Percentiles rank a stretch among this genome's conserved stretches.
Evolutionary conservation across 2,797 vertebrate species (phyloP).

Genomic region (Jordanella pulchra): DNA sequence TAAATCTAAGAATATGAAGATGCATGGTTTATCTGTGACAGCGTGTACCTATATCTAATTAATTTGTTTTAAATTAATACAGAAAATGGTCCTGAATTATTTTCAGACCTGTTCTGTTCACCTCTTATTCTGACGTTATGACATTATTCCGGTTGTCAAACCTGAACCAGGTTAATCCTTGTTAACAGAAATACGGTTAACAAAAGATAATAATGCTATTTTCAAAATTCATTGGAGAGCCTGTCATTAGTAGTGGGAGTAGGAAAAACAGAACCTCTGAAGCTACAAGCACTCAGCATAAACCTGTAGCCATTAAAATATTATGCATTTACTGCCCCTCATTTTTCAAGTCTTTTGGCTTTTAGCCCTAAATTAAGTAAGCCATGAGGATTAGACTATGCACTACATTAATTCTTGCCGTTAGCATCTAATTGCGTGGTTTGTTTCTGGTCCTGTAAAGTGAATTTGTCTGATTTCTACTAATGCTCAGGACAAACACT

Average conservation of each 20-base stretch:
- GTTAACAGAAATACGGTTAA: background rate
- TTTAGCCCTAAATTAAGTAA: constrained; percentile 17
- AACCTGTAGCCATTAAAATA: constrained; percentile 3
- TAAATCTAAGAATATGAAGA: background rate
- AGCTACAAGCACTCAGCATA: background rate
- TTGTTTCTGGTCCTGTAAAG: constrained; percentile 38
- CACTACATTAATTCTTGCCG: constrained; percentile 17
- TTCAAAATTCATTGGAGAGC: background rate
- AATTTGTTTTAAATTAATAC: background rate
- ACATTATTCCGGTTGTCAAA: no score
- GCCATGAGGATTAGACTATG: constrained; percentile 14
- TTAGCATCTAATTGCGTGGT: constrained; percentile 26
- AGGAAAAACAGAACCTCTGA: background rate
- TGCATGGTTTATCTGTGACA: background rate
- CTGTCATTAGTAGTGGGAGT: background rate
- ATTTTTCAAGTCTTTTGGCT: constrained; percentile 28
- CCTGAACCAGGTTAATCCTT: no score
- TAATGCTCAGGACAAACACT: constrained; percentile 41
- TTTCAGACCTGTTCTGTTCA: background rate
- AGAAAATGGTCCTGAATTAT: background rate
- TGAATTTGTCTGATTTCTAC: constrained; percentile 45
- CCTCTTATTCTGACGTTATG: no score
- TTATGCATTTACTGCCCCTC: constrained; percentile 8
- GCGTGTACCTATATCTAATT: background rate
- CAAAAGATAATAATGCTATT: background rate